phyloP scores from a whole-genome alignment of 2,113 vertebrate species.

The Sardina pilchardus region DNA sequence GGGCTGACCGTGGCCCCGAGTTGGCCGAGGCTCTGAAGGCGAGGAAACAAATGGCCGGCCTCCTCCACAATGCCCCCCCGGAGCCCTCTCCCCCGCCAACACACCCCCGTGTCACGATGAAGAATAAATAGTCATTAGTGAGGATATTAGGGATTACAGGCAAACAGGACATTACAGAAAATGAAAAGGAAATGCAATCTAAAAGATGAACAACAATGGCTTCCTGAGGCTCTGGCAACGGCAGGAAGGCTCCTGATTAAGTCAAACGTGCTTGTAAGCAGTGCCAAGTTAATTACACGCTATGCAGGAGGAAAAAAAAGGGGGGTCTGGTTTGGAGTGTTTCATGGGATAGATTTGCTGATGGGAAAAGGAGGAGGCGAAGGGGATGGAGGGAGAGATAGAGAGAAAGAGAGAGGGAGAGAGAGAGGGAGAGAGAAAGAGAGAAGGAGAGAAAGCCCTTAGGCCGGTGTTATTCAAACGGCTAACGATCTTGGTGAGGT shows the following conservation, averaged over 20 bases:
- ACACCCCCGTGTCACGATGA: slow-evolving; percentile 23
- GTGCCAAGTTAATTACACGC: slow-evolving; percentile 34
- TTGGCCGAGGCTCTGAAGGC: background rate
- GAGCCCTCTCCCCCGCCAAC: background rate
- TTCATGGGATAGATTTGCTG: slow-evolving; percentile 3
- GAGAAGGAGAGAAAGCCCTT: background rate
- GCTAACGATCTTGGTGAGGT: background rate
- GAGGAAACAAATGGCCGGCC: background rate
- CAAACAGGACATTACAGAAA: slow-evolving; percentile 40
- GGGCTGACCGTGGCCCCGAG: background rate
- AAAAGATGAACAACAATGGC: slow-evolving; percentile 15
- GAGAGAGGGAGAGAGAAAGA: background rate
- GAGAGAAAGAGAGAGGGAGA: background rate
- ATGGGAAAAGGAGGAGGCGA: background rate
- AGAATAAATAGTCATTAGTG: slow-evolving; percentile 36
- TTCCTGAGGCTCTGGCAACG: slow-evolving; percentile 37
- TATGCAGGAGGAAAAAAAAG: background rate
- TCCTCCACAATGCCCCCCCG: background rate
- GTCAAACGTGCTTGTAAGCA: slow-evolving; percentile 37
- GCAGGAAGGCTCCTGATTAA: slow-evolving; percentile 33
- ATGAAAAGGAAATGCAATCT: slow-evolving; percentile 42
- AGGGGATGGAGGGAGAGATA: background rate
- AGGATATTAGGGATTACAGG: slow-evolving; percentile 38
- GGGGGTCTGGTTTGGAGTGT: background rate
- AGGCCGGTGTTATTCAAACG: background rate